phyloP scores from a whole-genome alignment of 2,113 vertebrate species.

The Eptatretus burgeri region DNA sequence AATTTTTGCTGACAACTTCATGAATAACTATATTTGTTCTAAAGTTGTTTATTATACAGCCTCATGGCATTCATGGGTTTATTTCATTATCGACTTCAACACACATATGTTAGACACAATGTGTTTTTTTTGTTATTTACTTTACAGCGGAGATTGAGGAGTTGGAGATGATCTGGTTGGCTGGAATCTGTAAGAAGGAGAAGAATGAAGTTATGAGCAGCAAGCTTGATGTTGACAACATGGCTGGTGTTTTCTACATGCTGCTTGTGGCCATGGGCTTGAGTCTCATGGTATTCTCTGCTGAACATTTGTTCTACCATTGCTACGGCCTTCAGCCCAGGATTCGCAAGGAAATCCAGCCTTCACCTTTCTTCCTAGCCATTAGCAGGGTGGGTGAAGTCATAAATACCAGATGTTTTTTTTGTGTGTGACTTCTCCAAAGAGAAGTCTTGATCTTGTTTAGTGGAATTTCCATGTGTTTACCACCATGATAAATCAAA shows the following conservation, averaged over 20 bases:
- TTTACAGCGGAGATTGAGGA: constrained; percentile 50
- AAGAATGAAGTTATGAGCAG: constrained; percentile 73
- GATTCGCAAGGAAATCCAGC: constrained; percentile 24
- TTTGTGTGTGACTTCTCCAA: no score
- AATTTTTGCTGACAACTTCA: no score
- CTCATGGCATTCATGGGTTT: no score
- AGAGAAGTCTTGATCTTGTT: no score
- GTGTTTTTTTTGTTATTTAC: background rate
- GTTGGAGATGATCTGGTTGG: constrained; percentile 51
- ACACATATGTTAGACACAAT: no score
- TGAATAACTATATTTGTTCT: no score
- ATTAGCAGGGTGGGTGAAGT: constrained; percentile 33
- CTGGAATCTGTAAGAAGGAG: constrained; percentile 60
- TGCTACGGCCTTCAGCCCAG: constrained; percentile 43
- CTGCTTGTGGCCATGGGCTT: constrained; percentile 58
- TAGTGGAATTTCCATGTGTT: no score
- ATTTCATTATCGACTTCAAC: no score
- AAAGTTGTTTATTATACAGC: no score
- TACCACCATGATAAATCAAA: no score
- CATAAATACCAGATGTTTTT: no score
- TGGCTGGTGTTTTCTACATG: constrained; percentile 72
- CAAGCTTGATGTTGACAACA: constrained; percentile 65
- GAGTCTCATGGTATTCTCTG: constrained; percentile 47
- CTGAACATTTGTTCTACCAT: constrained; percentile 62
- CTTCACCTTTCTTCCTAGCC: constrained; percentile 43